Conservation (phyloP, 2,888 invertebrate species). For the Epsilonema sp. region DNA sequence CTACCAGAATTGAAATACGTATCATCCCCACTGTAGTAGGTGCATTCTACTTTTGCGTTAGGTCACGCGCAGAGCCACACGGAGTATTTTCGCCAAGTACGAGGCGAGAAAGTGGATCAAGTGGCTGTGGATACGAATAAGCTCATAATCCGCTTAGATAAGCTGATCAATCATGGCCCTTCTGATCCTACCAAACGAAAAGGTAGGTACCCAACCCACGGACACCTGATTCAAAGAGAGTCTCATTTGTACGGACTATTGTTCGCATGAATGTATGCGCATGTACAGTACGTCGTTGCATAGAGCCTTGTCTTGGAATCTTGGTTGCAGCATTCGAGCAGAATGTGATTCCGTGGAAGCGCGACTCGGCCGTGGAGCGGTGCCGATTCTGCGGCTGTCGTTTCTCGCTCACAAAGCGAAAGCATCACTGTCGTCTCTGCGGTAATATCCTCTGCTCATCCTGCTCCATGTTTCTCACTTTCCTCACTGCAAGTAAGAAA, state of each 20-base stretch:
- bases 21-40: conserved; percentile 15
- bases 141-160: conserved; percentile 72
- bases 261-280: background rate
- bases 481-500: conserved; percentile 21
- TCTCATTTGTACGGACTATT: conserved; percentile 4
- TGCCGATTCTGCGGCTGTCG: conserved; percentile 75
- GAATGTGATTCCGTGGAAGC: conserved; percentile 66
- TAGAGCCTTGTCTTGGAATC: background rate
- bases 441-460: conserved; percentile 21
- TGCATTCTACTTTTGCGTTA: conserved; percentile 16
- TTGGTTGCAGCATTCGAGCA: conserved; percentile 41
- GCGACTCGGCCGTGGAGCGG: conserved; percentile 64
- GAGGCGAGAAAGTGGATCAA: conserved; percentile 55
- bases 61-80: conserved; percentile 47
- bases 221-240: too few relatives aligned
- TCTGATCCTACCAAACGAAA: conserved; percentile 31
- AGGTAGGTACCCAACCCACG: too few relatives aligned
- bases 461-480: conserved; percentile 24
- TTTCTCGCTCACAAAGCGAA: conserved; percentile 59
- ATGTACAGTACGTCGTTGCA: background rate
- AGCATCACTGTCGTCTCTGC: conserved; percentile 83
- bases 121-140: conserved; percentile 87
- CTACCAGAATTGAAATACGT: too few relatives aligned
- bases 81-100: conserved; percentile 48
- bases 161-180: conserved; percentile 61